Evolutionary conservation across 2,888 invertebrate species (phyloP), one percentile per base, ranked within the genome.

Genomic region (Operophtera brumata): DNA sequence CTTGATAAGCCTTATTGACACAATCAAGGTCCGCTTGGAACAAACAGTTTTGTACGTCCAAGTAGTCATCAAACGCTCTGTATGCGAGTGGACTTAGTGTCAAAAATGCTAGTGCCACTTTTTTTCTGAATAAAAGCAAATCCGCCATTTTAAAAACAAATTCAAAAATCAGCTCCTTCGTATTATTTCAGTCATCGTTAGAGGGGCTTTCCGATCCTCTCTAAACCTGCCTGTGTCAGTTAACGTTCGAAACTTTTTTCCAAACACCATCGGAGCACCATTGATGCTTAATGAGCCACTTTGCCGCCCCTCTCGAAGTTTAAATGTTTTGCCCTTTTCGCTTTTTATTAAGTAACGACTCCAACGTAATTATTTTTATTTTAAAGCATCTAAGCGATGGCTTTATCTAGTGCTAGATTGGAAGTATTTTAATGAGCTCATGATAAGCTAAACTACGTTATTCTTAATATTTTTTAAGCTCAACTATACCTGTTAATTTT

Each of bases 271-370:
- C 71, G 70, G 62, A 81, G 77, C 65, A 69, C 73, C 78, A 73
- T 77, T 73, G 70, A 69, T 70, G 66, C 75, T 73, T 86, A 87
- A 87, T 84, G 87, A 87, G 82, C 73, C 82, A 76, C 84, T 82
- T 76, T 69, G 57, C 77, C 70, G 73, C 70, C 78, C 73, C 69
- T 68, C 64, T 57, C 64, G 69, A 43, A 57, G 47, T 78, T 74
- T 78, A 73, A 80, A 82, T 80, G 80, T 79, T 86, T 79, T 77
- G 72, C 78, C 73, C 77, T 80, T 79, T 77, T 71, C 65, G 70
- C 69, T 75, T 70, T 71, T 75, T 68, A 68, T 20, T 20, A 20
- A 20, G 20, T 62, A 65, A 62, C 54, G 50, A 64, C 52, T 51
- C 35, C 40, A 39, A 13, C 46, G 47, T 54, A 36, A 56, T 60